These are phyloP conservation scores for Hypselothyrea guttata DNA, from an alignment of 2,888 invertebrate genomes.

Conservation along the genomic window DNA sequence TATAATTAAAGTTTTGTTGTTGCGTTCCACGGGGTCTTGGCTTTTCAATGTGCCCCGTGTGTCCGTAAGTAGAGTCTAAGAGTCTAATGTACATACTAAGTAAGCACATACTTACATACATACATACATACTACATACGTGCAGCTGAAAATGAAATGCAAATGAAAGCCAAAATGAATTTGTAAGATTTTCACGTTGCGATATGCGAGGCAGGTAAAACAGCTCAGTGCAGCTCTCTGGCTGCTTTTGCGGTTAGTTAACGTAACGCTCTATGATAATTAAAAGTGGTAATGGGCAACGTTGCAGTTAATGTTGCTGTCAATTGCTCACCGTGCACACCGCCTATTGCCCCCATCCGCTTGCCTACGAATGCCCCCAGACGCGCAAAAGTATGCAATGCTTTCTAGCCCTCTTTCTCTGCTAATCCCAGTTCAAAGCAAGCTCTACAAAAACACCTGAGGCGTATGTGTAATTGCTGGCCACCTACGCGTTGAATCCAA, in stretches of 20 bases:
- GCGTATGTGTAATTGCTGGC: no score
- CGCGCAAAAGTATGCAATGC: slow-evolving; percentile 9
- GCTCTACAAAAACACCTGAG: no score
- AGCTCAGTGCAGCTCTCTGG: slow-evolving; percentile 35
- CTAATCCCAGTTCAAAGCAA: no score
- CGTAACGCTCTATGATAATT: slow-evolving; percentile 25
- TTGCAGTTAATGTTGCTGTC: slow-evolving; percentile 5
- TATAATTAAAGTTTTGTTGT: slow-evolving; percentile 59
- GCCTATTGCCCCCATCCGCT: no score
- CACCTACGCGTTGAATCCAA: no score
- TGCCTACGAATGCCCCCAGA: neutral
- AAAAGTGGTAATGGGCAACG: slow-evolving; percentile 23
- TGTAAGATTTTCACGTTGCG: slow-evolving; percentile 68
- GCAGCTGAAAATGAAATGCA: slow-evolving; percentile 57
- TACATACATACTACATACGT: slow-evolving; percentile 12
- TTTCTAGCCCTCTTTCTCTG: neutral
- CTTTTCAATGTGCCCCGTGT: slow-evolving; percentile 19
- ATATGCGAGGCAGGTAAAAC: slow-evolving; percentile 30
- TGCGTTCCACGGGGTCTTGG: slow-evolving; percentile 51
- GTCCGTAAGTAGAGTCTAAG: slow-evolving; percentile 2
- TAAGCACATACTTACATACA: neutral
- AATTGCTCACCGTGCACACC: slow-evolving; percentile 2
- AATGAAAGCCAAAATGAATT: slow-evolving; percentile 76
- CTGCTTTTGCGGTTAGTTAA: slow-evolving; percentile 39
- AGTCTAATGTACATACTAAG: neutral